Conservation (phyloP, 2,888 invertebrate species). For the Barypeithes pellucidus region DNA sequence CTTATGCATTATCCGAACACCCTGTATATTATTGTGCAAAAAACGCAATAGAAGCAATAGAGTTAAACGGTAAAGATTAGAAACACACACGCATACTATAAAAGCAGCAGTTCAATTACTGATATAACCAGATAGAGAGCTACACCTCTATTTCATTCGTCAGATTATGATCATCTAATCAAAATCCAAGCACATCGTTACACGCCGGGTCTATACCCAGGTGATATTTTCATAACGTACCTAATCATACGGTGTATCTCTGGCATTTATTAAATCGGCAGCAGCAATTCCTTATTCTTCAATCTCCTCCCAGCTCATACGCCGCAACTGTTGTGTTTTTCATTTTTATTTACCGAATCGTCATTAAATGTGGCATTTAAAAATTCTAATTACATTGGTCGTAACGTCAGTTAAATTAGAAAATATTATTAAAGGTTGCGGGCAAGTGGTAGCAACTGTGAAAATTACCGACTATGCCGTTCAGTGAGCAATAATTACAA, state of each 20-base stretch:
- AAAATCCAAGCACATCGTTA: constrained; percentile 47
- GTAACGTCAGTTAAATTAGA: constrained; percentile 23
- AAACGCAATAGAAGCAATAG: constrained; percentile 9
- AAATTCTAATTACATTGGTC: constrained; percentile 59
- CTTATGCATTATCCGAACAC: no score
- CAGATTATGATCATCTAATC: constrained; percentile 54
- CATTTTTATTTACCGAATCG: constrained; percentile 29
- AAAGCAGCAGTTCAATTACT: constrained; percentile 41
- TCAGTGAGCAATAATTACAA: no score
- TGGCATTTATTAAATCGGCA: constrained; percentile 52
- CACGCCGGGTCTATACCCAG: constrained; percentile 27
- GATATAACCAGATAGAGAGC: constrained; percentile 44
- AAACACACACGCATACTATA: constrained; percentile 40
- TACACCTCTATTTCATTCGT: constrained; percentile 51
- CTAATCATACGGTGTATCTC: constrained; percentile 47
- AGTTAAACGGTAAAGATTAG: constrained; percentile 28
- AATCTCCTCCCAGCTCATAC: constrained; percentile 52
- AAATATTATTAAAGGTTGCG: constrained; percentile 46
- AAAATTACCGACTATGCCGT: constrained; percentile 3
- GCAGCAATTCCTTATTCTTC: constrained; percentile 50
- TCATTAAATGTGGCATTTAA: constrained; percentile 62
- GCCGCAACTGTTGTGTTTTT: constrained; percentile 45
- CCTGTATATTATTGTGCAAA: no score
- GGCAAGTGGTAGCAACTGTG: constrained; percentile 43
- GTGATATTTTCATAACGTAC: constrained; percentile 53